Conservation (phyloP, 1,140 invertebrate genomes). For the Saxidomus purpurata region DNA sequence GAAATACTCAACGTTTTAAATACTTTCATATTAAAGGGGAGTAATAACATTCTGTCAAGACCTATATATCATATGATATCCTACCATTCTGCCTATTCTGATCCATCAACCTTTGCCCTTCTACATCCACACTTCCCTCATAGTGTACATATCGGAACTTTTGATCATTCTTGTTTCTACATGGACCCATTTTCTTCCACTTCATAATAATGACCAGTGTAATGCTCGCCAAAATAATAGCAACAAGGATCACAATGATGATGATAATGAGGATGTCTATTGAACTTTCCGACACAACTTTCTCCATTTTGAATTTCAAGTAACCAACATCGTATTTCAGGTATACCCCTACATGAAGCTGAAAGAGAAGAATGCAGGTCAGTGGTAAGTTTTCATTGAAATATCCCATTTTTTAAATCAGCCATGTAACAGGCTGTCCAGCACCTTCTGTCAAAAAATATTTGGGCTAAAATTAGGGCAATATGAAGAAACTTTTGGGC, state of each 20-base stretch:
- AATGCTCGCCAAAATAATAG: constrained; percentile 72
- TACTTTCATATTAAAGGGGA: too few species aligned
- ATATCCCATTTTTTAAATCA: too few species aligned
- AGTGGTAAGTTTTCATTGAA: too few species aligned
- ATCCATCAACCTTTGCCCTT: constrained; percentile 72
- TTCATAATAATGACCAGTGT: constrained; percentile 76
- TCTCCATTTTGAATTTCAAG: constrained; percentile 60
- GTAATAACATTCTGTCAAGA: too few species aligned
- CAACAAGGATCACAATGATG: constrained; percentile 67
- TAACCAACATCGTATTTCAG: constrained; percentile 76
- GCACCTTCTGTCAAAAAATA: too few species aligned
- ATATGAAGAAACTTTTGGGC: too few species aligned
- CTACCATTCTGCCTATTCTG: constrained; percentile 77
- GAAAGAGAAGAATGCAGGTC: too few species aligned
- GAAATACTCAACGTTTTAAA: too few species aligned
- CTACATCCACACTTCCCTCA: constrained; percentile 44
- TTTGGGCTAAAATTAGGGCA: too few species aligned
- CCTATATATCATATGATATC: too few species aligned
- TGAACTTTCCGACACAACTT: background rate
- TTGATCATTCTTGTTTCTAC: constrained; percentile 58
- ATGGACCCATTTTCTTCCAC: constrained; percentile 73
- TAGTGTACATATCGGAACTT: constrained; percentile 37
- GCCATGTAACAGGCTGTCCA: too few species aligned
- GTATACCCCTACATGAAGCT: constrained; percentile 76
- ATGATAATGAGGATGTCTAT: constrained; percentile 62